phyloP scores from a whole-genome alignment of 2,797 vertebrate genomes.

The Adelosebastes latens region DNA sequence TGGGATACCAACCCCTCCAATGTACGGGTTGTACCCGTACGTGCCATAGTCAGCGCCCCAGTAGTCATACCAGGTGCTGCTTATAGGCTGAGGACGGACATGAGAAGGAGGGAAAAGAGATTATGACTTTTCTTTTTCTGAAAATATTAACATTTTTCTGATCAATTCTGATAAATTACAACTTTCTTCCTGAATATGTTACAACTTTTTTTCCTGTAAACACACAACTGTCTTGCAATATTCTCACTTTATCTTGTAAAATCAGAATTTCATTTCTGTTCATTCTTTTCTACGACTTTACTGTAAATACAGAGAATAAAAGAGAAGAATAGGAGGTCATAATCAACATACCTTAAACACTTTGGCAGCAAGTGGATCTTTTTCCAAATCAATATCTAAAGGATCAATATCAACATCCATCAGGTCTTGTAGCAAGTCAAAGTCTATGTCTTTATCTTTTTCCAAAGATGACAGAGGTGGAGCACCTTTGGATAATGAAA shows the following conservation, averaged over 20 bases:
- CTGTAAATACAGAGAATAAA: background rate
- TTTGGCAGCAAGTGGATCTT: slow-evolving; percentile 99
- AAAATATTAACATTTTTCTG: background rate
- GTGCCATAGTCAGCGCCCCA: slow-evolving; percentile 98
- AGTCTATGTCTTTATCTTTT: slow-evolving; percentile 99
- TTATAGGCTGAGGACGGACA: slow-evolving; percentile 88
- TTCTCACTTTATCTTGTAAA: background rate
- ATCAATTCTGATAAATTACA: background rate
- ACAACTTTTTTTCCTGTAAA: background rate
- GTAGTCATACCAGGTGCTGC: slow-evolving; percentile 99
- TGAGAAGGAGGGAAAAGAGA: background rate
- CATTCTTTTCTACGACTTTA: background rate
- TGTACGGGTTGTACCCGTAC: slow-evolving; percentile 97
- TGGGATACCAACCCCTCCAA: slow-evolving; percentile 94
- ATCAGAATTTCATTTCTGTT: background rate
- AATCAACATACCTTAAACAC: slow-evolving; percentile 94
- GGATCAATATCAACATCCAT: slow-evolving; percentile 99
- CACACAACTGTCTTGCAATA: background rate
- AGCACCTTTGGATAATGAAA: slow-evolving; percentile 91
- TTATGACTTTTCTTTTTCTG: background rate
- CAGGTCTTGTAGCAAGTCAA: slow-evolving; percentile 98
- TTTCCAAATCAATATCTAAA: slow-evolving; percentile 99
- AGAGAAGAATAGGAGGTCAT: background rate
- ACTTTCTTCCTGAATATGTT: background rate
- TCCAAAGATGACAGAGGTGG: slow-evolving; percentile 97